Conservation (phyloP, 2,888 invertebrate genomes). For the Tricholauxania praeusta region DNA sequence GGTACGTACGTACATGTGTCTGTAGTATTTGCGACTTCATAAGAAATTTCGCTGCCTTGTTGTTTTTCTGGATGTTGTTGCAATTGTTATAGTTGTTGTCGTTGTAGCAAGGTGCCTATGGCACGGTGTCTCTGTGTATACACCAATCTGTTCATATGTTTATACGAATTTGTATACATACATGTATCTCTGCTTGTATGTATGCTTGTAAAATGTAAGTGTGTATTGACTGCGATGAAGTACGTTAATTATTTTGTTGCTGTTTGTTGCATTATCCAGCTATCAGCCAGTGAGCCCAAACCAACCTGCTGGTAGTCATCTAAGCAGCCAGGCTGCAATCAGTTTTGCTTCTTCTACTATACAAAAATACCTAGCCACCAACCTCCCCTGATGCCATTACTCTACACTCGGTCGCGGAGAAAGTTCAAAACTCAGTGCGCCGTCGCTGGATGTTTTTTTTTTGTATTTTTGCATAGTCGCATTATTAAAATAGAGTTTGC, state of each 20-base stretch:
- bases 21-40: slow-evolving; percentile 14
- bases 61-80: neutral
- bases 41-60: neutral
- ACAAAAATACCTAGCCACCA: too few species aligned
- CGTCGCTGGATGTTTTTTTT: neutral
- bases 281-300: neutral
- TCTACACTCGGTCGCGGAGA: too few species aligned
- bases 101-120: slow-evolving; percentile 30
- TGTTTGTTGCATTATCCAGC: slow-evolving; percentile 7
- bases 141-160: slow-evolving; percentile 13
- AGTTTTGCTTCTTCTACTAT: too few species aligned
- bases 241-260: slow-evolving; percentile 25
- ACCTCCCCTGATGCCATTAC: too few species aligned
- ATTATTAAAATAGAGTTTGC: too few species aligned
- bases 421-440: neutral
- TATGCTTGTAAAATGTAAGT: neutral
- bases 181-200: slow-evolving; percentile 1
- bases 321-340: slow-evolving; percentile 1
- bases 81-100: slow-evolving; percentile 11
- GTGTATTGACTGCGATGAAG: slow-evolving; percentile 18
- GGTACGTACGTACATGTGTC: slow-evolving; percentile 19
- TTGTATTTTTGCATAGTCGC: neutral
- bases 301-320: neutral
- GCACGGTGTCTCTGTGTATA: slow-evolving; percentile 17
- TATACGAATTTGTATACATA: slow-evolving; percentile 3